phyloP scores from a whole-genome alignment of 2,113 vertebrate genomes.

The Helogale parvula region DNA sequence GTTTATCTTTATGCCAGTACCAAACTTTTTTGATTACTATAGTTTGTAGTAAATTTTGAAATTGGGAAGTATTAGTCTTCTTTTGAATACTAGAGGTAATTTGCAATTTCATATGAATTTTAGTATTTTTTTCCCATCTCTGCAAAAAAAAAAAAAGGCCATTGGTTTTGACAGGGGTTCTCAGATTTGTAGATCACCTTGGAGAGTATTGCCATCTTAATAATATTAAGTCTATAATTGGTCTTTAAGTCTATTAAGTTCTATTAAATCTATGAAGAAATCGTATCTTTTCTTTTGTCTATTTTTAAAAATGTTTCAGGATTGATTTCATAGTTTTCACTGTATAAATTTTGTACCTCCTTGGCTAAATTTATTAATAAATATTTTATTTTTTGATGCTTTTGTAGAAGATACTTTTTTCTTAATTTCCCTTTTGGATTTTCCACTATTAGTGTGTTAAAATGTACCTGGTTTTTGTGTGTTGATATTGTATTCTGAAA shows the following conservation, averaged over 20 bases:
- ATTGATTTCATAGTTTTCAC: not conserved
- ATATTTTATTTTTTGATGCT: not conserved
- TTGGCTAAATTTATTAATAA: not conserved
- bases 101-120: not conserved
- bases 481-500: not conserved
- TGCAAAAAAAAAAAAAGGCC: not conserved
- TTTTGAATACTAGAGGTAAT: not conserved
- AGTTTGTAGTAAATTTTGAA: no score
- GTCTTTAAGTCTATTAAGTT: no score
- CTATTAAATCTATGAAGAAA: not conserved
- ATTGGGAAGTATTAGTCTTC: not conserved
- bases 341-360: not conserved
- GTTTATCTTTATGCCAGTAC: no score
- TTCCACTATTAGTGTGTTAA: not conserved
- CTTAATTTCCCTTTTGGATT: not conserved
- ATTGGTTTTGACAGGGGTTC: not conserved
- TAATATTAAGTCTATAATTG: not conserved
- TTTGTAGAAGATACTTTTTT: not conserved
- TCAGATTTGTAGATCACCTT: not conserved
- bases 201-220: not conserved
- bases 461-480: not conserved
- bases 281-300: not conserved
- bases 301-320: not conserved
- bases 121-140: not conserved
- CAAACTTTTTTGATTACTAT: no score